Conservation (phyloP, 1,140 invertebrate species). For the Cotesia vestalis region DNA sequence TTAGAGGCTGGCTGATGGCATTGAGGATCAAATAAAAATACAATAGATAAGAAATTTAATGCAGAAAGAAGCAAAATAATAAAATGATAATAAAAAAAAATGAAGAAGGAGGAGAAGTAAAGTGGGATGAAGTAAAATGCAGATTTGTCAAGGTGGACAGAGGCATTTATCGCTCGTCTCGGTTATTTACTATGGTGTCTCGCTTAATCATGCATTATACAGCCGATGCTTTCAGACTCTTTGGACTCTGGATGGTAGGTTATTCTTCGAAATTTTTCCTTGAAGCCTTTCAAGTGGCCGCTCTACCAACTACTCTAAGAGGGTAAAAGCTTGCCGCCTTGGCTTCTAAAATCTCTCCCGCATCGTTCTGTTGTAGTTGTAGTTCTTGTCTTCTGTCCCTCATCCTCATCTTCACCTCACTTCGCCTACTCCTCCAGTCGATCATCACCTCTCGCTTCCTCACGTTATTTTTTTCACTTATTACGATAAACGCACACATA, state of each 20-base stretch:
- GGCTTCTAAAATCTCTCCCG: not conserved
- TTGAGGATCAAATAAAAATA: constrained; percentile 15
- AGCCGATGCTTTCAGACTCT: constrained; percentile 32
- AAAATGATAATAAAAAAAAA: constrained; percentile 9
- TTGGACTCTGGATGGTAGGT: constrained; percentile 34
- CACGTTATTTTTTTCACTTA: constrained; percentile 1
- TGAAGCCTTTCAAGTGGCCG: constrained; percentile 42
- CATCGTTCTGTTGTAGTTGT: not conserved
- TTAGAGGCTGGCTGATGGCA: too few relatives aligned
- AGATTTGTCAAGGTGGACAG: constrained; percentile 34
- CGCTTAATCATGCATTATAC: constrained; percentile 43
- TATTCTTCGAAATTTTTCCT: constrained; percentile 40
- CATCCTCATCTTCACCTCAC: not conserved
- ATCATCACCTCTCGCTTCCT: not conserved
- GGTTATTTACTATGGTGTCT: constrained; percentile 39
- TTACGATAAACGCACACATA: constrained; percentile 8
- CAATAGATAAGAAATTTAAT: constrained; percentile 9
- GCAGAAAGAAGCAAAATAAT: constrained; percentile 3
- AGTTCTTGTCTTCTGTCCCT: not conserved
- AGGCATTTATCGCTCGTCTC: constrained; percentile 37
- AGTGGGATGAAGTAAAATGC: constrained; percentile 22
- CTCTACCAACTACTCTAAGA: constrained; percentile 20
- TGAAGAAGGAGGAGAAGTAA: constrained; percentile 2
- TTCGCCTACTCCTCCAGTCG: too few relatives aligned
- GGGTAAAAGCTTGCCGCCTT: constrained; percentile 18